Percentiles rank a stretch among this genome's conserved stretches.
Conservation (phyloP, 2,113 vertebrate species). For the Dipodomys spectabilis region DNA sequence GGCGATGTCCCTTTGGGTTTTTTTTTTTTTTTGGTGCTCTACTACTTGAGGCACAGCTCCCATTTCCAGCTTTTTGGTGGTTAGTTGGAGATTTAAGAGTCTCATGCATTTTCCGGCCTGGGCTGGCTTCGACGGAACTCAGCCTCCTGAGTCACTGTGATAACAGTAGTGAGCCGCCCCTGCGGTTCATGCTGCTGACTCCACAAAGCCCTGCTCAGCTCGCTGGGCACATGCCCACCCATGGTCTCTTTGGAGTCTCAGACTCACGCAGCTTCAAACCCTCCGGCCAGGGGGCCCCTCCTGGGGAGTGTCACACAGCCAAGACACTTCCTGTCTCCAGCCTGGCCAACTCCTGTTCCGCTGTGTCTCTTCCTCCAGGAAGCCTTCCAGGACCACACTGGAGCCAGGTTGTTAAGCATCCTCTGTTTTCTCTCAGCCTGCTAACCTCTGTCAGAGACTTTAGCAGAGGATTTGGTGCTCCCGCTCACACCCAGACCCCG, state of each 20-base stretch:
- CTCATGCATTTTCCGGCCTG: too few species aligned
- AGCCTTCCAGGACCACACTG: not conserved
- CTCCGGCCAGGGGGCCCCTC: not conserved
- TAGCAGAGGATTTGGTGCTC: not conserved
- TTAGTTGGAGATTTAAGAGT: too few species aligned
- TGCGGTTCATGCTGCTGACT: too few species aligned
- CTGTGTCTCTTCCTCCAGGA: conserved; percentile 28
- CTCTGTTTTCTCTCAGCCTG: not conserved
- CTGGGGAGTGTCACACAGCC: not conserved
- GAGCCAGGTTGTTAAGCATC: not conserved
- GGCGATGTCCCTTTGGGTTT: too few species aligned
- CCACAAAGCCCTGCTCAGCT: not conserved
- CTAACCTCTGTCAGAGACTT: not conserved
- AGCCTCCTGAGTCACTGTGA: too few species aligned
- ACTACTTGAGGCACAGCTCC: too few species aligned
- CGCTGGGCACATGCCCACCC: not conserved
- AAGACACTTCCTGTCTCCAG: not conserved
- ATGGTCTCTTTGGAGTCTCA: not conserved
- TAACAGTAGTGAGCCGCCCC: too few species aligned
- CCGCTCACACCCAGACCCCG: too few species aligned
- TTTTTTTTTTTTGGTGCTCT: too few species aligned
- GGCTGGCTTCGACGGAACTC: too few species aligned
- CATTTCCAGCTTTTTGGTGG: too few species aligned
- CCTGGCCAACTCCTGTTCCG: not conserved
- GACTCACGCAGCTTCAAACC: not conserved